These are phyloP conservation scores for Nomada ferruginata DNA, from an alignment of 2,888 invertebrate species.

Conservation along the genomic window DNA sequence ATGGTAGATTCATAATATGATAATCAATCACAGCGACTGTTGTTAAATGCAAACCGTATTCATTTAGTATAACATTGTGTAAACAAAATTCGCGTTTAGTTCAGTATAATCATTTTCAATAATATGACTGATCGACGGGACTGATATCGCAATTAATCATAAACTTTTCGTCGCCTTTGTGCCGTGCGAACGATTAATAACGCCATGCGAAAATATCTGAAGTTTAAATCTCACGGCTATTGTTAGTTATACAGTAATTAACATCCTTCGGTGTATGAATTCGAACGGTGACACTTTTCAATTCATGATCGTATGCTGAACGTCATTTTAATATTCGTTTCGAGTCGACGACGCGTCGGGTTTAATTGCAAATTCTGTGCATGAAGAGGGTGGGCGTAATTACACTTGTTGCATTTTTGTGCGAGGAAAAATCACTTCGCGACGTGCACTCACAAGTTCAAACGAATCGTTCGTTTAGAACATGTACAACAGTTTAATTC, in stretches of 20 bases:
- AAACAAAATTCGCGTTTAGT: neutral
- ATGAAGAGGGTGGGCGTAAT: neutral
- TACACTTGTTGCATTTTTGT: constrained; percentile 44
- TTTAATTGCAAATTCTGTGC: constrained; percentile 21
- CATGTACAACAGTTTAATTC: constrained; percentile 4
- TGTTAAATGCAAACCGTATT: neutral
- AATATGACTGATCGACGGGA: constrained; percentile 26
- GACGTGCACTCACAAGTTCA: neutral
- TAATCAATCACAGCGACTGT: neutral
- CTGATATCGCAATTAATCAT: constrained; percentile 37
- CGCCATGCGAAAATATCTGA: too few species aligned
- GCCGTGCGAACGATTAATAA: neutral
- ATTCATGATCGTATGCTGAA: neutral
- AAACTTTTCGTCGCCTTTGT: neutral
- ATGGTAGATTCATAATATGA: neutral
- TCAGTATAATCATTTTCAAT: neutral
- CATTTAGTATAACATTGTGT: neutral
- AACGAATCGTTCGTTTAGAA: constrained; percentile 15
- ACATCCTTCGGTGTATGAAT: too few species aligned
- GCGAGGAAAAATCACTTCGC: constrained; percentile 8
- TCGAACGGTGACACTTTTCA: neutral
- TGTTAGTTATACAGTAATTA: too few species aligned
- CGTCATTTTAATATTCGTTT: constrained; percentile 2
- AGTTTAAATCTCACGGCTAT: too few species aligned
- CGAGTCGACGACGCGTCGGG: neutral